phyloP scores from a whole-genome alignment of 2,113 vertebrate species.

The Hystrix brachyura region DNA sequence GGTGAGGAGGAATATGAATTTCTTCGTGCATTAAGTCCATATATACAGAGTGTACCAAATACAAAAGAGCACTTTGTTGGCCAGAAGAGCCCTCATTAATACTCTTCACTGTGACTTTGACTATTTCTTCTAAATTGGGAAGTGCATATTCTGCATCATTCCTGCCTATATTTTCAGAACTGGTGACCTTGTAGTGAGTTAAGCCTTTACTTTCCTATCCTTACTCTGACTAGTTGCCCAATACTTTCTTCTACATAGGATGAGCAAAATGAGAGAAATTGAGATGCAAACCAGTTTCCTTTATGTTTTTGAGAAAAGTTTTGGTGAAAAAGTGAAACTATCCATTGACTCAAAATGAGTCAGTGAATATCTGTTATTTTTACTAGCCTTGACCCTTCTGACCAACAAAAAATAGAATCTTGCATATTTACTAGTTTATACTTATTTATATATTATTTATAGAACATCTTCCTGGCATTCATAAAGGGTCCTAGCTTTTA shows the following conservation, averaged over 20 bases:
- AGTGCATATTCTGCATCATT: background rate
- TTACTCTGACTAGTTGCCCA: background rate
- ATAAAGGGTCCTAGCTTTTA: background rate
- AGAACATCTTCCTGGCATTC: background rate
- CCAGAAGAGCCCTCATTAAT: background rate
- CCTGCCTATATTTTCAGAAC: constrained; percentile 1
- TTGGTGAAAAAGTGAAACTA: constrained; percentile 46
- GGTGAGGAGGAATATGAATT: background rate
- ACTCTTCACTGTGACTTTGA: background rate
- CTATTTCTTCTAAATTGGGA: background rate
- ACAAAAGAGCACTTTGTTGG: background rate
- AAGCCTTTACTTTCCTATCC: background rate
- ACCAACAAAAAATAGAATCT: background rate
- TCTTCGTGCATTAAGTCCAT: background rate
- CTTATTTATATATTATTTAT: constrained; percentile 19
- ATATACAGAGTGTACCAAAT: background rate
- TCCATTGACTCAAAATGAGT: constrained; percentile 4
- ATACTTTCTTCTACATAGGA: background rate
- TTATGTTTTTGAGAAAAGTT: constrained; percentile 11
- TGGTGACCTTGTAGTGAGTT: background rate
- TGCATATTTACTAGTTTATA: background rate
- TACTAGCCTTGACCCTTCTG: background rate
- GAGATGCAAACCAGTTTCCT: background rate
- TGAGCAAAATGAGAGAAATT: background rate
- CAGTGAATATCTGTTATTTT: background rate